Base-by-base conservation (phyloP, 2,113 vertebrate species). In the Caretta caretta region DNA sequence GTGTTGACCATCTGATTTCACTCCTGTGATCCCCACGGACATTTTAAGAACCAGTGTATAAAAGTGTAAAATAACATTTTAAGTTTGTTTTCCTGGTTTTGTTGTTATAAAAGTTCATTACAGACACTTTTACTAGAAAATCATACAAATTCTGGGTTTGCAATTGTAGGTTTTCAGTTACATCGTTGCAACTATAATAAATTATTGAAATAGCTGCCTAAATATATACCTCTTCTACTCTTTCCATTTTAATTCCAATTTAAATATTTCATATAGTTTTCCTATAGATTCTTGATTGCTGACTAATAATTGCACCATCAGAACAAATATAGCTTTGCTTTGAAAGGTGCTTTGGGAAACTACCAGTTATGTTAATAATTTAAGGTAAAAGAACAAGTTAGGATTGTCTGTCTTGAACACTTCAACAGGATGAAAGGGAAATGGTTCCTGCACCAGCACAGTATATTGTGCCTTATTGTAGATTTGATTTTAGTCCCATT, bases 181-280 rank as follows among this genome's bases (percentile, higher is more conserved):
- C 38, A 83, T 87, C 92, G 78, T 48, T 94, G 95, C 90, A 97
- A 95, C 96, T 95, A 92, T 54, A 94, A 96, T 97, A 92, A 97
- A 97, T 97, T 96, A 97, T 96, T 97, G 94, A 97, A 94, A 57
- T 84, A 72, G 91, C 90, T 80, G 50, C 51, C 96, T 94, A 96
- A 96, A 94, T 93, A 93, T 90, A 90, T 88, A 97, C 75, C 90
- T 95, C 94, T 80, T 6, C 79, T 85, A 25, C 83, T 96, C 89
- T 94, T 97, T 95, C 93, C 94, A 96, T 96, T 97, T 97, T 96
- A 96, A 97, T 97, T 95, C 54, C 20, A 69, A 90, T 92, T 93
- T 97, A 95, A 97, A 97, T 97, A 96, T 97, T 97, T 97, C 89
- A 97, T 97, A 91, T 85, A n/a, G 16, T 83, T 97, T 93, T 96